Evolutionary conservation across 1,140 invertebrate species (phyloP).

Genomic region (Caenorhabditis inopinata): DNA sequence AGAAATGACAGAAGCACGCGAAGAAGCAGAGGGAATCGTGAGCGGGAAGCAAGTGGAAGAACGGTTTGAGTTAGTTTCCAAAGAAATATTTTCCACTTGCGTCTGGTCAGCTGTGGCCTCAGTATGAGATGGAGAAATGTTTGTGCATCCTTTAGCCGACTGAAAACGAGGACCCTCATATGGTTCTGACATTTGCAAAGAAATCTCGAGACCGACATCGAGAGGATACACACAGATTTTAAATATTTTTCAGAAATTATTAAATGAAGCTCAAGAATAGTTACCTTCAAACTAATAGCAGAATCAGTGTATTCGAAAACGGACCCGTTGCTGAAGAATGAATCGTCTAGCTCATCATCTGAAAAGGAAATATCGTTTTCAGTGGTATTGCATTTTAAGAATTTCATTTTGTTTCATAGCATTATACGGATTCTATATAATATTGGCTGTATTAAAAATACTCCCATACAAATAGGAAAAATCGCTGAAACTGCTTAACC

Average conservation of each 20-base stretch:
- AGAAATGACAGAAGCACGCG: not conserved
- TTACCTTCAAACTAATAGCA: not conserved
- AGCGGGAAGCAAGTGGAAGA: not conserved
- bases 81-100: not conserved
- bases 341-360: not conserved
- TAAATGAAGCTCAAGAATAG: not conserved
- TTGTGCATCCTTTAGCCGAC: not conserved
- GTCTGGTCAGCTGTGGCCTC: not conserved
- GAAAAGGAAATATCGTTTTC: not conserved
- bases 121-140: not conserved
- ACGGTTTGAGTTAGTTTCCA: conserved; percentile 7
- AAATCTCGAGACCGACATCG: too few relatives aligned
- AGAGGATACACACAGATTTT: too few relatives aligned
- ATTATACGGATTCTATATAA: too few relatives aligned
- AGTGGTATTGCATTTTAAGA: too few relatives aligned
- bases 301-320: not conserved
- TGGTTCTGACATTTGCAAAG: too few relatives aligned
- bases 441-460: too few relatives aligned
- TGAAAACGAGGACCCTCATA: not conserved
- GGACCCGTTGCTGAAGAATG: not conserved
- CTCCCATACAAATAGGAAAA: too few relatives aligned
- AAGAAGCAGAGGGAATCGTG: not conserved
- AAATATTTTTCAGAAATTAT: too few relatives aligned
- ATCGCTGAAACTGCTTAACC: too few relatives aligned
- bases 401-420: too few relatives aligned